Evolutionary conservation across 2,888 invertebrate genomes (phyloP), one percentile per base, ranked within the genome.

Genomic region (Glyphotaelius pellucidus): DNA sequence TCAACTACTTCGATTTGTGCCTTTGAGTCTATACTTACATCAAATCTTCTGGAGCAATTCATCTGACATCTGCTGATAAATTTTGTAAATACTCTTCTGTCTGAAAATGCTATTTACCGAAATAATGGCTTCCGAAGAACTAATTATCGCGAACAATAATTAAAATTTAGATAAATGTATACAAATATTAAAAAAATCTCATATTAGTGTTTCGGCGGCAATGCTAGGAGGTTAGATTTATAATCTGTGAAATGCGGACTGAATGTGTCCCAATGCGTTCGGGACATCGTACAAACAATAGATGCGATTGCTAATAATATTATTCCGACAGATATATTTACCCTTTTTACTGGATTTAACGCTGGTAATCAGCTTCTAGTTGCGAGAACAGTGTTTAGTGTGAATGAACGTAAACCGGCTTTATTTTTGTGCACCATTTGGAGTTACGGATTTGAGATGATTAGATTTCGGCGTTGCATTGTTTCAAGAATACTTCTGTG

Each of bases 41-140:
- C 42, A 80, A 92, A 89, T 52, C 81, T 89, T 92, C 67, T 42
- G 88, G 90, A 90, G 92, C 92, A 92, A 94, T 94, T 94, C 94
- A 94, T 94, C 94, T 95, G 95, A 95, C 95, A 95, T 95, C 95
- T 95, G 95, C 95, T 95, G 94, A 95, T 95, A 95, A 96, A 96
- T 96, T 96, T 96, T 96, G 96, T 96, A 96, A 96, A 96, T 96
- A 94, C 94, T 96, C 96, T 96, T 96, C 96, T 96, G 96, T 96
- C 95, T 95, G 91, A 96, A 96, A 95, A 95, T 94, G 95, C 95
- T 96, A 96, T 96, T 96, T 96, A 96, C 95, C 96, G 96, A 96
- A 96, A 96, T 96, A 96, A 96, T 96, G 96, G 96, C 96, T 96
- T 96, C 96, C 96, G 95, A 95, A 96, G 95, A 84, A 52, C 88